A percentile compares a stretch with the other conserved stretches of the same genome.
Evolutionary conservation across 2,888 invertebrate species (phyloP).

Genomic region (Chloroclysta siterata): DNA sequence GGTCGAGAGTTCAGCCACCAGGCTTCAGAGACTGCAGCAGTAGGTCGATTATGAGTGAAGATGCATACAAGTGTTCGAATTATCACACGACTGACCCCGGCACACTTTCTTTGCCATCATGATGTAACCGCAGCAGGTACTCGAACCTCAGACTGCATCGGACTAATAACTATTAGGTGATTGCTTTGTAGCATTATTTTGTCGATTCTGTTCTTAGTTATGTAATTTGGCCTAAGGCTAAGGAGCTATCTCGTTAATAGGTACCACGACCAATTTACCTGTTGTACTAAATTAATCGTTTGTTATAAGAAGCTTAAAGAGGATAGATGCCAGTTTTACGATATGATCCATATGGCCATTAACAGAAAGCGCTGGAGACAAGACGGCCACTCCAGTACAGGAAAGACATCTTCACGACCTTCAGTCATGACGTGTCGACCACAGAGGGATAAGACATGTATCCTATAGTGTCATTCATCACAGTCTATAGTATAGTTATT

Average conservation of each 20-base stretch:
- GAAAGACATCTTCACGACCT: no score
- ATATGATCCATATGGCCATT: no score
- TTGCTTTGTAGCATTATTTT: slow-evolving; percentile 12
- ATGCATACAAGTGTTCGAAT: slow-evolving; percentile 50
- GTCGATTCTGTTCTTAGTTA: slow-evolving; percentile 19
- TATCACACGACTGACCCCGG: slow-evolving; percentile 52
- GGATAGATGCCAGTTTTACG: background rate
- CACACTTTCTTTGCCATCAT: slow-evolving; percentile 52
- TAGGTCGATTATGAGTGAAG: slow-evolving; percentile 15
- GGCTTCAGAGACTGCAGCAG: slow-evolving; percentile 5
- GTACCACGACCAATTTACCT: background rate
- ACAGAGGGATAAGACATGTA: no score
- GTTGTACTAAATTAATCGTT: background rate
- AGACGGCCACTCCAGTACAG: no score
- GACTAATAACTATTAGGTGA: background rate
- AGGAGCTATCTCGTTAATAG: slow-evolving; percentile 5
- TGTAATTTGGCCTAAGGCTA: slow-evolving; percentile 5
- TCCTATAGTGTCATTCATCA: no score
- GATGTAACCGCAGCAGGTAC: slow-evolving; percentile 36
- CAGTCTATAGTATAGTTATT: background rate
- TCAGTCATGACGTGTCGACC: no score
- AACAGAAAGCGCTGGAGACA: no score
- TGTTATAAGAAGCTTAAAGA: background rate
- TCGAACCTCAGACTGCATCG: slow-evolving; percentile 15
- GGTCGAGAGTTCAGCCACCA: slow-evolving; percentile 3